These are phyloP conservation scores for Callionymus lyra DNA, from an alignment of 2,113 vertebrate genomes.

Conservation along the genomic window DNA sequence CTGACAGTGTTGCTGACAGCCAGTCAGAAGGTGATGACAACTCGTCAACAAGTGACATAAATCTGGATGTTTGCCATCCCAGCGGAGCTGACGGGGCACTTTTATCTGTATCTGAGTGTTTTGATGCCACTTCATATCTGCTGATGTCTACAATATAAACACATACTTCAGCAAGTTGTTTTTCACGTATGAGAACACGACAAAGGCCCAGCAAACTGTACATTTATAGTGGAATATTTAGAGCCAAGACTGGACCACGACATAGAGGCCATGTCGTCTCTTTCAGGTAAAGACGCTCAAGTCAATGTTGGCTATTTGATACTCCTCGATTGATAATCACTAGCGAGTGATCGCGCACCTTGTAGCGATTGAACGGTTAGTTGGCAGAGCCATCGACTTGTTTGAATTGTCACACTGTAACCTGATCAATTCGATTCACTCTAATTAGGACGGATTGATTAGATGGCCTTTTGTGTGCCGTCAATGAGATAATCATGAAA, in stretches of 20 bases:
- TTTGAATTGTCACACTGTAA: constrained; percentile 51
- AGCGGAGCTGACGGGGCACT: constrained; percentile 46
- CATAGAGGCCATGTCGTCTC: no score
- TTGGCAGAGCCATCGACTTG: constrained; percentile 41
- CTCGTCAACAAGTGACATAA: constrained; percentile 49
- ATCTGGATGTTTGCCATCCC: constrained; percentile 42
- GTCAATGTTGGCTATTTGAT: constrained; percentile 33
- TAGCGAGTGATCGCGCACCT: constrained; percentile 20
- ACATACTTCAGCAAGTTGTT: constrained; percentile 3
- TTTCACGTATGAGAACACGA: not conserved
- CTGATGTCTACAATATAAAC: constrained; percentile 1
- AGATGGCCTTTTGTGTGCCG: no score
- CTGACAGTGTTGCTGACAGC: constrained; percentile 43
- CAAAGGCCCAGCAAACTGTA: constrained; percentile 1
- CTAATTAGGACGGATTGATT: constrained; percentile 52
- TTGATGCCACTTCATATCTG: no score
- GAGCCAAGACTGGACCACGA: not conserved
- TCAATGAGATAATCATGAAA: no score
- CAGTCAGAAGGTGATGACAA: constrained; percentile 40
- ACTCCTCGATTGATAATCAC: constrained; percentile 49
- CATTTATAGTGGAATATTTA: not conserved
- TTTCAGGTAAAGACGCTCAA: no score
- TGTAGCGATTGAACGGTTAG: constrained; percentile 34
- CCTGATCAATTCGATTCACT: constrained; percentile 43
- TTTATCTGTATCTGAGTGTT: constrained; percentile 24